These are phyloP conservation scores for Alces alces DNA, from an alignment of 2,113 vertebrate species.

Conservation along the genomic window DNA sequence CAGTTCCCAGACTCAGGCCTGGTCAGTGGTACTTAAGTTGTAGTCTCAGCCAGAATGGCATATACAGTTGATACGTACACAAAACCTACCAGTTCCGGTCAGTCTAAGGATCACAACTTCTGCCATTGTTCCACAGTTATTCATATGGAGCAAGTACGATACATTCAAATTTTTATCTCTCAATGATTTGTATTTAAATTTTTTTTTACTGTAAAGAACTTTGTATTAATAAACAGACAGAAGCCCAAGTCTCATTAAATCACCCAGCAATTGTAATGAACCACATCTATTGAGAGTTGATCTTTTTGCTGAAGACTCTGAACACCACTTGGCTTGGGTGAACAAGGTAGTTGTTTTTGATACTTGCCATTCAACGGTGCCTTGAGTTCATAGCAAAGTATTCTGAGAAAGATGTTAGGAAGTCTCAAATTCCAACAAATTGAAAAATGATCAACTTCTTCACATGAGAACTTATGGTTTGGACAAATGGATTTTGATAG, in stretches of 20 bases:
- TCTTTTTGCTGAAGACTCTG: not conserved
- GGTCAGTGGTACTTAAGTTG: not conserved
- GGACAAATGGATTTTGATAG: not conserved
- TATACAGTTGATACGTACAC: not conserved
- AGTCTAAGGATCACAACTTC: not conserved
- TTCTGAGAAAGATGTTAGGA: not conserved
- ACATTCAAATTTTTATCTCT: not conserved
- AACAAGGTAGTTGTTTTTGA: not conserved
- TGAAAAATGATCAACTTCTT: not conserved
- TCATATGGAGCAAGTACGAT: not conserved
- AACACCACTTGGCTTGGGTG: not conserved
- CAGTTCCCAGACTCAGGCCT: not conserved
- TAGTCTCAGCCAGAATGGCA: not conserved
- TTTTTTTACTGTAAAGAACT: not conserved
- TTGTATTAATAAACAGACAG: not conserved
- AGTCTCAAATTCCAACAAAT: not conserved
- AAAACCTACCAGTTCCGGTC: not conserved
- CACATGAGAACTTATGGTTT: not conserved
- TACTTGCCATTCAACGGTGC: not conserved
- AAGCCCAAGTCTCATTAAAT: not conserved
- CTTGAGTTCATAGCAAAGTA: not conserved
- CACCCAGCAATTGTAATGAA: not conserved
- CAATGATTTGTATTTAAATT: not conserved
- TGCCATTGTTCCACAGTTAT: not conserved
- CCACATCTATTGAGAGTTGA: not conserved